phyloP scores from a whole-genome alignment of 1,140 invertebrate species.

The silkworm (Bombyx mori) region ASM3026992v2 NC_085110.1:5974501-5975000 shows the following conservation, averaged over 20 bases:
- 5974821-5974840: conserved; percentile 37
- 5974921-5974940: conserved; percentile 56
- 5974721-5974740: conserved; percentile 1
- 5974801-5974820: conserved; percentile 43
- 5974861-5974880: conserved; percentile 29
- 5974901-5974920: conserved; percentile 27
- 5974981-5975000: no score
- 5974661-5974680: background rate
- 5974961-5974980: no score
- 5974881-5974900: conserved; percentile 23
- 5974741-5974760: background rate
- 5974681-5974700: background rate
- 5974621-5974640: no score
- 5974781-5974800: conserved; percentile 37
- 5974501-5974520: no score
- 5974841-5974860: conserved; percentile 46
- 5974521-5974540: no score
- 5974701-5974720: background rate
- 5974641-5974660: no score
- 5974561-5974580: no score
- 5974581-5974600: no score
- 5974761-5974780: conserved; percentile 25
- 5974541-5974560: no score
- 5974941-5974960: conserved; percentile 40
- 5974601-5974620: no score